phyloP scores from a whole-genome alignment of 2,888 invertebrate genomes.

The Gryllus longicercus region DNA sequence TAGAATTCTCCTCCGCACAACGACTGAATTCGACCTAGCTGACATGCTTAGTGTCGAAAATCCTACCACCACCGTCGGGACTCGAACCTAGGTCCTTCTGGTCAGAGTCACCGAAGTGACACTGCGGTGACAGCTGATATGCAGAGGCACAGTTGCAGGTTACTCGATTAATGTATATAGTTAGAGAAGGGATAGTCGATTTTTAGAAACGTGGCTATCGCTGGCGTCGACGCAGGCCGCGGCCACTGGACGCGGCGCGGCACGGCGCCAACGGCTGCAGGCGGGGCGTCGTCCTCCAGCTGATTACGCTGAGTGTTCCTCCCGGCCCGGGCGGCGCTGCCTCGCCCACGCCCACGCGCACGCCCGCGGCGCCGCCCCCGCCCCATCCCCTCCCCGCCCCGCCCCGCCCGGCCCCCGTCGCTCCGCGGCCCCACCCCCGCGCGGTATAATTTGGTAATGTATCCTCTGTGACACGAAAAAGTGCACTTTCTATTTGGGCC shows the following conservation, averaged over 20 bases:
- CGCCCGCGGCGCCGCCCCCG: not conserved
- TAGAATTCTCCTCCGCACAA: too few species aligned
- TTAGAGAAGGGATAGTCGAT: too few species aligned
- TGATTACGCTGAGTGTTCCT: not conserved
- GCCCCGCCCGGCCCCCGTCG: not conserved
- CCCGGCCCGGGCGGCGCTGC: not conserved
- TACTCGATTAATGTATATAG: too few species aligned
- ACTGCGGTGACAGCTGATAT: too few species aligned
- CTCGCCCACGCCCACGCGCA: not conserved
- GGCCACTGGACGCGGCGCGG: not conserved
- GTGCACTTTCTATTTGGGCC: not conserved
- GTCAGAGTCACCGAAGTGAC: too few species aligned
- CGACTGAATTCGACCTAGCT: too few species aligned
- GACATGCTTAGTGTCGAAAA: too few species aligned
- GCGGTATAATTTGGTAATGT: slow-evolving; percentile 4
- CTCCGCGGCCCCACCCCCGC: not conserved
- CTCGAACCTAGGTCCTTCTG: too few species aligned
- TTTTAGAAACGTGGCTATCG: too few species aligned
- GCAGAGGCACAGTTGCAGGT: too few species aligned
- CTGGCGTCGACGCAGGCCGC: not conserved
- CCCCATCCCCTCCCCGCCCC: not conserved
- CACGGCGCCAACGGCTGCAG: not conserved
- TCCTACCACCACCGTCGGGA: too few species aligned
- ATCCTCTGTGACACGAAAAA: not conserved
- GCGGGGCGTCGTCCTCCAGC: not conserved